Conservation (phyloP, 2,888 invertebrate genomes). For the Drosophila quinaria region DNA sequence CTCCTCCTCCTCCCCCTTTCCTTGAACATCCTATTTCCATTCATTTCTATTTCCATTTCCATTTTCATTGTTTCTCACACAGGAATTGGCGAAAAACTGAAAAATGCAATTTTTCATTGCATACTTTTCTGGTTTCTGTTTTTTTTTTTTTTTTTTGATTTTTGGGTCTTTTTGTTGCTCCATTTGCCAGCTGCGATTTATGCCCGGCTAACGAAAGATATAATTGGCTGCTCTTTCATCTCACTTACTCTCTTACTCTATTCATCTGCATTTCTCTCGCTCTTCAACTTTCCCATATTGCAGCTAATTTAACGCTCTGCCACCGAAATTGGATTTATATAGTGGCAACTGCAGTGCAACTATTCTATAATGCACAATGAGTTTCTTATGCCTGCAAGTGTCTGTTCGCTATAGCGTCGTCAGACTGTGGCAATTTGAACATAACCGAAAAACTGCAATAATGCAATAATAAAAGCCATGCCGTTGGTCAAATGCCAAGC, state of each 20-base stretch:
- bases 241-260: background rate
- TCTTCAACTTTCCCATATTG: background rate
- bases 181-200: slow-evolving; percentile 61
- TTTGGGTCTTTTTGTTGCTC: slow-evolving; percentile 34
- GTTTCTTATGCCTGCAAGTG: background rate
- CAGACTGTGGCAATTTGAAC: background rate
- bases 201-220: slow-evolving; percentile 57
- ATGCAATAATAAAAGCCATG: slow-evolving; percentile 56
- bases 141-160: slow-evolving; percentile 26
- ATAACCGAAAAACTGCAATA: slow-evolving; percentile 30
- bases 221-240: slow-evolving; percentile 60
- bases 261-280: background rate
- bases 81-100: slow-evolving; percentile 20
- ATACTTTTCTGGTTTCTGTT: slow-evolving; percentile 47
- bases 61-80: slow-evolving; percentile 53
- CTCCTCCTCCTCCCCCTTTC: background rate
- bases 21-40: slow-evolving; percentile 8
- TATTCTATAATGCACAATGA: background rate
- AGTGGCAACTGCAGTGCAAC: slow-evolving; percentile 17
- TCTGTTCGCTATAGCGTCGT: background rate
- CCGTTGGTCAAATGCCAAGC: slow-evolving; percentile 2
- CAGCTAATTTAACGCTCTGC: slow-evolving; percentile 66
- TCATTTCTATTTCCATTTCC: slow-evolving; percentile 44
- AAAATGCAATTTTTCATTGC: slow-evolving; percentile 45
- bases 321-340: slow-evolving; percentile 59